phyloP scores from a whole-genome alignment of 2,113 vertebrate species.

The Ictalurus punctatus region DNA sequence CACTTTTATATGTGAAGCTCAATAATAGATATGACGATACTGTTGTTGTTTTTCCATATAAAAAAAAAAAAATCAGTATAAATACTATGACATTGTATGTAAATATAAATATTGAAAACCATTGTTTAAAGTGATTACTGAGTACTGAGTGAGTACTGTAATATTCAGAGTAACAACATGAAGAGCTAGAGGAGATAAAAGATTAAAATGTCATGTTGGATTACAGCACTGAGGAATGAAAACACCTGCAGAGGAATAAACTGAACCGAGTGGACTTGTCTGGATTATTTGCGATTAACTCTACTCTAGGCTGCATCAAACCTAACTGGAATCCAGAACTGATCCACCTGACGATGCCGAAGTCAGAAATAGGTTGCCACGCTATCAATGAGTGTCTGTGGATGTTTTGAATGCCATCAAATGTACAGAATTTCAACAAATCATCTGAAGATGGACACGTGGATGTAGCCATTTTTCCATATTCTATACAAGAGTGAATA shows the following conservation, averaged over 20 bases:
- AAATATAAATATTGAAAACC: constrained; percentile 76
- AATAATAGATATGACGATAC: constrained; percentile 63
- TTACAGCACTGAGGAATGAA: background rate
- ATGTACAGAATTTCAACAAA: constrained; percentile 25
- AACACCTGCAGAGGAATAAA: constrained; percentile 44
- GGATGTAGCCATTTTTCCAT: constrained; percentile 5
- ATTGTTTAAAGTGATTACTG: constrained; percentile 63
- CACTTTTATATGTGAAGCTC: constrained; percentile 75
- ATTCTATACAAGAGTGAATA: constrained; percentile 18
- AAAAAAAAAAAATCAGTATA: constrained; percentile 53
- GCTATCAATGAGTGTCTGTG: background rate
- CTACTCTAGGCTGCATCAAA: background rate
- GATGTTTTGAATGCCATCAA: constrained; percentile 9
- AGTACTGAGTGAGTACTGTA: constrained; percentile 51
- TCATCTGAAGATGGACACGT: constrained; percentile 23
- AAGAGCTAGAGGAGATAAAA: constrained; percentile 32
- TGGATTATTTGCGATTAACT: constrained; percentile 27
- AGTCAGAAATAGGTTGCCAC: background rate
- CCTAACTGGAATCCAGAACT: constrained; percentile 42
- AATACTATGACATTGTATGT: constrained; percentile 65
- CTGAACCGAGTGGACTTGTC: constrained; percentile 50
- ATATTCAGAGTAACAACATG: constrained; percentile 37
- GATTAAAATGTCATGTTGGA: constrained; percentile 11
- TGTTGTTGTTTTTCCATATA: constrained; percentile 68
- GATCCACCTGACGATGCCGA: background rate